Base-by-base conservation (phyloP, 2,797 vertebrate species). In the Thamnophis elegans region DNA sequence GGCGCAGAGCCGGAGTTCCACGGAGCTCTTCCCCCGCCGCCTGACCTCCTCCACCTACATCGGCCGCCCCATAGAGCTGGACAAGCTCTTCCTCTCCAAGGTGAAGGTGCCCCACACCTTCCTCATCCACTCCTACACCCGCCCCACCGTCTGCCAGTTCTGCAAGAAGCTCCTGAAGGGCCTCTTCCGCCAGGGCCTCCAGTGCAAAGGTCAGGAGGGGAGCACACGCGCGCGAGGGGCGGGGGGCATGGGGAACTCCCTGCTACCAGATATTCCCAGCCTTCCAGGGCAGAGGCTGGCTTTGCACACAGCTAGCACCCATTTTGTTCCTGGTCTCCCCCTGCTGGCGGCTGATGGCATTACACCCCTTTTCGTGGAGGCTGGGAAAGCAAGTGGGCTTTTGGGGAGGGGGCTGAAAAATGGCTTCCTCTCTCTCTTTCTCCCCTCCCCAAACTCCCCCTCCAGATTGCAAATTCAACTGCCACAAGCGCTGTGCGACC, bases 81-180 rank as follows among this genome's bases (percentile, higher is more conserved):
- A 99, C 96, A 99, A 99, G 96, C 98, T 99, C 94, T 96, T 99
- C 92, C 97, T 99, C 97, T 98, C 97, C 94, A 99, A 98, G 94
- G 98, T 99, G 93, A 99, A 99, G 95, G 99, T 99, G 90, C 99
- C 99, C 0, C 99, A 99, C 97, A 99, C 99, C 2, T 99, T 99
- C 85, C 98, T 98, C 7, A 97, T 99, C 94, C 99, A 99, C 96
- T 99, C 99, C 1, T 99, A 99, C 96, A 99, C 98, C 0, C 97
- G 98, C 0, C 99, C 99, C 58, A 99, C 99, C 0, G 98, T 99
- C 94, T 99, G 99, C 94, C 99, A 99, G 97, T 98, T 97, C 96
- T 99, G 99, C 97, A 99, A 99, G 96, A 98, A 98, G 90, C 98
- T 99, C 13, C 98, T 99, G 1, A 97, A 98, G 87, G 99, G 99